These are phyloP conservation scores for Platynereis dumerilii DNA, from an alignment of 2,888 invertebrate genomes.

Conservation along the genomic window DNA sequence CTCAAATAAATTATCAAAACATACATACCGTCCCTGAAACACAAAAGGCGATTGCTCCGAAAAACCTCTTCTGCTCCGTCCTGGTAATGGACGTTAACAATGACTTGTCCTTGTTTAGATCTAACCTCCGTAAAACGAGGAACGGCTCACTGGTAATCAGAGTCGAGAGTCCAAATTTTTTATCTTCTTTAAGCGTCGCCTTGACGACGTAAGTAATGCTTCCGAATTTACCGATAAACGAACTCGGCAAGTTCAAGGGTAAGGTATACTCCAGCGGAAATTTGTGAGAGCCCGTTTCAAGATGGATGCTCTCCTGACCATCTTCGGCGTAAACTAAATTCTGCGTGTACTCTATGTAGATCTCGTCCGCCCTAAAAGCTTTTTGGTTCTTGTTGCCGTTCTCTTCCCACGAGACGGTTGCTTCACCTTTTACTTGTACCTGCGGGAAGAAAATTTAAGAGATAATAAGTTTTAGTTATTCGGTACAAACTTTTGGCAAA, in stretches of 20 bases:
- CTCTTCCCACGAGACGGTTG: constrained; percentile 58
- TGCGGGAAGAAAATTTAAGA: no score
- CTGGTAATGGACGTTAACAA: constrained; percentile 33
- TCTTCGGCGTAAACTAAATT: constrained; percentile 27
- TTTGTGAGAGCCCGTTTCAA: constrained; percentile 49
- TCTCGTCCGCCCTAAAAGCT: constrained; percentile 49
- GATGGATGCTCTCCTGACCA: constrained; percentile 34
- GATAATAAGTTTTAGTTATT: not conserved
- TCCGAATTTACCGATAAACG: constrained; percentile 62
- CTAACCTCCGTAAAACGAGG: constrained; percentile 46
- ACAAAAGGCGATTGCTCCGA: constrained; percentile 45
- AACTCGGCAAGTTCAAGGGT: constrained; percentile 57
- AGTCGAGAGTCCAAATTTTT: constrained; percentile 45
- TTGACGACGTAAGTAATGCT: constrained; percentile 62
- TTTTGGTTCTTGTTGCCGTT: constrained; percentile 34
- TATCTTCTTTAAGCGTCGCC: constrained; percentile 54
- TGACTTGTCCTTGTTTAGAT: constrained; percentile 28
- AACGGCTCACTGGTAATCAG: constrained; percentile 61
- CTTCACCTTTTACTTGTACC: constrained; percentile 46
- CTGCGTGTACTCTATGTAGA: constrained; percentile 55
- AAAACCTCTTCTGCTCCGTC: constrained; percentile 43
- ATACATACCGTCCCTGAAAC: constrained; percentile 53
- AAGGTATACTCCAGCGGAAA: constrained; percentile 58
- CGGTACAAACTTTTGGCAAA: not conserved
- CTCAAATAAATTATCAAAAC: constrained; percentile 28